These are phyloP conservation scores for Heliconius charithonia DNA, from an alignment of 2,888 invertebrate species.

Conservation along the genomic window DNA sequence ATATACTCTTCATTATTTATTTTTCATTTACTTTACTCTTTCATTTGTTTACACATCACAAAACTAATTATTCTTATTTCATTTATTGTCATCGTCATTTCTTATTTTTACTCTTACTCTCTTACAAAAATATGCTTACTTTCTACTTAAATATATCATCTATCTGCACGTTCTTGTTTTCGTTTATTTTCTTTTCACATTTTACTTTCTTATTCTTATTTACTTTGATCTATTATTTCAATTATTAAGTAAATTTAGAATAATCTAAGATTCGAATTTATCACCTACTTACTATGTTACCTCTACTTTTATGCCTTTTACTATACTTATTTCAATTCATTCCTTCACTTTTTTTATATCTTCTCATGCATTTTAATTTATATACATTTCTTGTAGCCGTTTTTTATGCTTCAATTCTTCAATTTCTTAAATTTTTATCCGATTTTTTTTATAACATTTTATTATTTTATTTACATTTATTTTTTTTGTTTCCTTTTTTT, in stretches of 20 bases:
- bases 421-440: not conserved
- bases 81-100: not conserved
- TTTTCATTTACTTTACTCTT: not conserved
- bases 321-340: not conserved
- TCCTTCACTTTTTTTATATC: not conserved
- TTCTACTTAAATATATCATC: not conserved
- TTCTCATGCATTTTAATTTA: not conserved
- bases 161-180: not conserved
- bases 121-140: not conserved
- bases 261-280: not conserved
- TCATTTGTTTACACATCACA: not conserved
- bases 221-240: not conserved
- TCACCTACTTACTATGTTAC: not conserved
- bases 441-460: not conserved
- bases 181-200: not conserved
- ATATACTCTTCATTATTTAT: not conserved
- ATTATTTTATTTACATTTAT: not conserved
- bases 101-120: not conserved
- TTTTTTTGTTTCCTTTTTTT: not conserved
- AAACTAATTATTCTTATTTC: not conserved
- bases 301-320: not conserved
- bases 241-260: not conserved
- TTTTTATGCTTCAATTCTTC: not conserved
- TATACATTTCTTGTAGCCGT: not conserved
- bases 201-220: not conserved